Conservation (phyloP, 1,140 invertebrate genomes). For the Tetramorium parvispinum region DNA sequence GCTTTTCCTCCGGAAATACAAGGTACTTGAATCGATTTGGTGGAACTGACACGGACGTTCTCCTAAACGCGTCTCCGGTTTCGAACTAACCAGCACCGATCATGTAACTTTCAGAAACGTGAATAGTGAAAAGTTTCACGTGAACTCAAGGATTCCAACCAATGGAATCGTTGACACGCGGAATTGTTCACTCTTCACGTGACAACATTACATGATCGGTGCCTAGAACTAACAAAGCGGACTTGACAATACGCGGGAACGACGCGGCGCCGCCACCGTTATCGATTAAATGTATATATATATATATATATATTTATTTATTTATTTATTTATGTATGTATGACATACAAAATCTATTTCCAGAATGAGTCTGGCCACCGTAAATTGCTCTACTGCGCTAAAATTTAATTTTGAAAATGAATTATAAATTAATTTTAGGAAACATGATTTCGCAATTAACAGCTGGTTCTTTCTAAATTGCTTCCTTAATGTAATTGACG, state of each 20-base stretch:
- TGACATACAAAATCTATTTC: background rate
- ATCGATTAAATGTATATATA: no score
- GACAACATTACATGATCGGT: no score
- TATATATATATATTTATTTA: no score
- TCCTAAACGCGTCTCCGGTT: background rate
- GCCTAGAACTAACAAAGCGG: no score
- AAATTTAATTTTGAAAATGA: background rate
- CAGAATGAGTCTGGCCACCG: background rate
- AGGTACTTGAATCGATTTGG: background rate
- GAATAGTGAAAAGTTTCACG: no score
- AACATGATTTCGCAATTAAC: background rate
- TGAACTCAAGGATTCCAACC: no score
- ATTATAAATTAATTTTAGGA: background rate
- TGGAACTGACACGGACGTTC: background rate
- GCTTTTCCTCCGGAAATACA: background rate
- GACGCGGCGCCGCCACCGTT: background rate
- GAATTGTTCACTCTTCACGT: no score
- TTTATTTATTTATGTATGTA: no score
- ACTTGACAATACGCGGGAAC: constrained; percentile 19
- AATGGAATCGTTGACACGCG: no score
- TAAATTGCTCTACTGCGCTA: background rate
- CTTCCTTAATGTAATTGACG: background rate
- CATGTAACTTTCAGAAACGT: no score
- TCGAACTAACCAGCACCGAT: no score
- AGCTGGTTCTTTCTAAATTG: background rate